Percentiles rank a stretch among this genome's conserved stretches.
These are phyloP conservation scores for Neogobius melanostomus DNA, from an alignment of 2,113 vertebrate species.

Conservation along the genomic window DNA sequence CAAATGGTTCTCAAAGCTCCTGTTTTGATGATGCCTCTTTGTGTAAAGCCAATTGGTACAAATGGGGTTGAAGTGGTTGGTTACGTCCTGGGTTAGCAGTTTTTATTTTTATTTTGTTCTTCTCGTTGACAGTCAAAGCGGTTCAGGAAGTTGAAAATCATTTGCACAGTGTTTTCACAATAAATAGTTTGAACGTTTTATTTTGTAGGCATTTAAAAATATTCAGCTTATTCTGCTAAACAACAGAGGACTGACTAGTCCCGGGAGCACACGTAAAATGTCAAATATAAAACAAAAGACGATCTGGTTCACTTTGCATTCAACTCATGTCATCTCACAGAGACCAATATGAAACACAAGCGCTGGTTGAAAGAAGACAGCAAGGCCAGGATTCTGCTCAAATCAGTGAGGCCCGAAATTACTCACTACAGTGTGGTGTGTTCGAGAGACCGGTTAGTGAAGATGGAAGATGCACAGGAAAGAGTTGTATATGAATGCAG, in stretches of 20 bases:
- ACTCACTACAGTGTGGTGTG: no score
- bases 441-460: no score
- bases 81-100: constrained; percentile 57
- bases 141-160: constrained; percentile 71
- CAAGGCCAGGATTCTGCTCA: constrained; percentile 38
- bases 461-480: no score
- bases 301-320: constrained; percentile 68
- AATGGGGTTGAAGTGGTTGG: constrained; percentile 31
- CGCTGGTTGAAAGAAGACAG: constrained; percentile 46
- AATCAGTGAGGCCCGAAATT: no score
- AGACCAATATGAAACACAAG: constrained; percentile 81
- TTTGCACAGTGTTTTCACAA: constrained; percentile 77
- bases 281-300: constrained; percentile 44
- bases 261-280: constrained; percentile 63
- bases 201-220: constrained; percentile 77
- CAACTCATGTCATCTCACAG: constrained; percentile 80
- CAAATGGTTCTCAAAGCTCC: constrained; percentile 1
- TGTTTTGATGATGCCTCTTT: neutral
- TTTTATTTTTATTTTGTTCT: constrained; percentile 61
- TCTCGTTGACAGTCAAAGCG: constrained; percentile 63
- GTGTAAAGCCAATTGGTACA: neutral
- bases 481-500: no score
- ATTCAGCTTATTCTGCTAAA: constrained; percentile 74
- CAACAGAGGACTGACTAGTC: constrained; percentile 59
- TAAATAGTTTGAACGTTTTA: constrained; percentile 69